Conservation (phyloP, 1,140 invertebrate genomes). For the Drosophila mayri region DNA sequence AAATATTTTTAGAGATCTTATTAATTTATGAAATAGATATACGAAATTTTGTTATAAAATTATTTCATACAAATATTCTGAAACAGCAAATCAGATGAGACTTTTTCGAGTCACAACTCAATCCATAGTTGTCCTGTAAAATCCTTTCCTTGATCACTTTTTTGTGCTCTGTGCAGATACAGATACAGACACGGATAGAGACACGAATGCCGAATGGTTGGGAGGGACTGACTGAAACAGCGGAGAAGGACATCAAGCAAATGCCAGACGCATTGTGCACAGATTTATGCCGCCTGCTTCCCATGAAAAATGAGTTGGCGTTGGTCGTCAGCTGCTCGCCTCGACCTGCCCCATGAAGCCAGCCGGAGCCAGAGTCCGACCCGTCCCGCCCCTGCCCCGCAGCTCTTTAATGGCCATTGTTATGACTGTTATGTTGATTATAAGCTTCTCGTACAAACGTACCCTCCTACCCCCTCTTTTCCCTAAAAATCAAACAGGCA, state of each 20-base stretch:
- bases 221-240: slow-evolving; percentile 2
- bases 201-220: slow-evolving; percentile 1
- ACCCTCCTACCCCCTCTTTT: not conserved
- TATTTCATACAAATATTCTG: not conserved
- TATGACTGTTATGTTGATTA: slow-evolving; percentile 68
- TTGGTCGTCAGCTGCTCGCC: slow-evolving; percentile 44
- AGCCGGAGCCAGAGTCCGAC: not conserved
- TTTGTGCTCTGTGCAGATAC: not conserved
- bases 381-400: not conserved
- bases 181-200: slow-evolving; percentile 5
- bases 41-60: too few species aligned
- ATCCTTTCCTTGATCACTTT: not conserved
- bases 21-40: too few species aligned
- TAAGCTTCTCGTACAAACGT: slow-evolving; percentile 40
- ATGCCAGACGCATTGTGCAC: slow-evolving; percentile 67
- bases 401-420: slow-evolving; percentile 63
- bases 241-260: slow-evolving; percentile 56
- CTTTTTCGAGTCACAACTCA: not conserved
- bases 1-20: too few species aligned
- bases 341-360: slow-evolving; percentile 18
- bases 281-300: slow-evolving; percentile 59
- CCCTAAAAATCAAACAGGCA: slow-evolving; percentile 24
- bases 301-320: slow-evolving; percentile 61
- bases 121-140: not conserved
- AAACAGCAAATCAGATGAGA: not conserved